Evolutionary conservation across 2,888 invertebrate species (phyloP), one percentile per base, ranked within the genome.

Genomic region (Caenorhabditis virilis): DNA sequence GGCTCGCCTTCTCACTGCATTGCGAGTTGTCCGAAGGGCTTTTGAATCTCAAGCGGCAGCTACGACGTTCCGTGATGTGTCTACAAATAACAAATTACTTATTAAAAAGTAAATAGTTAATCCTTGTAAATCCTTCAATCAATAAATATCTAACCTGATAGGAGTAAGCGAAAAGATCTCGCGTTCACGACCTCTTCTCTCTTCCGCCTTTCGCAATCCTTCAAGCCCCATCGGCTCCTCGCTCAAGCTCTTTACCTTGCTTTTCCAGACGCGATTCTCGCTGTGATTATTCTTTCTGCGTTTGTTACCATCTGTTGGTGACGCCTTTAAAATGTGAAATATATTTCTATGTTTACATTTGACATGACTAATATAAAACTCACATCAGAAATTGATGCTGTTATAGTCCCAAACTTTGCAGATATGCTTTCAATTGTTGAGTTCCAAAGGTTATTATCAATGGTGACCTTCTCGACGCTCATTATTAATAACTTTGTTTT

Each of bases 11-110:
- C 15, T 47, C 47, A 2, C 3, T 2, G 23, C 47, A 20, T 33
- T 33, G 35, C 15, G 35, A 13, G 20, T 33, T 47, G n/a, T 47
- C 47, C 20, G 47, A 47, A 23, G 47, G 47, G 18, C 47, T 47
- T 35, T 35, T 33, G n/a, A 47, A 47, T 23, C 47, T 30, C 22
- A 33, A 22, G 9, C 46, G 46, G 16, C 27, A 27, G 18, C 33
- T 46, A 16, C 18, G 20, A 11, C 41, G 20, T 22, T 33, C 46
- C 15, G 26, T 45, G 6, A 16, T 6, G 15, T 30, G 18, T 45
- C 45, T 45, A 11, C 16, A 45, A 45, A 45, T 23, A 25, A 23
- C 5, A n/a, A 25, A 23, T 2, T 25, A 7, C n/a, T 25, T 23
- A 13, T 41, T 23, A 5, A 26, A 7, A 18, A 3, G 3, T 15